These are phyloP conservation scores for Oreamnos americanus DNA, from an alignment of 2,113 vertebrate species.

Conservation along the genomic window DNA sequence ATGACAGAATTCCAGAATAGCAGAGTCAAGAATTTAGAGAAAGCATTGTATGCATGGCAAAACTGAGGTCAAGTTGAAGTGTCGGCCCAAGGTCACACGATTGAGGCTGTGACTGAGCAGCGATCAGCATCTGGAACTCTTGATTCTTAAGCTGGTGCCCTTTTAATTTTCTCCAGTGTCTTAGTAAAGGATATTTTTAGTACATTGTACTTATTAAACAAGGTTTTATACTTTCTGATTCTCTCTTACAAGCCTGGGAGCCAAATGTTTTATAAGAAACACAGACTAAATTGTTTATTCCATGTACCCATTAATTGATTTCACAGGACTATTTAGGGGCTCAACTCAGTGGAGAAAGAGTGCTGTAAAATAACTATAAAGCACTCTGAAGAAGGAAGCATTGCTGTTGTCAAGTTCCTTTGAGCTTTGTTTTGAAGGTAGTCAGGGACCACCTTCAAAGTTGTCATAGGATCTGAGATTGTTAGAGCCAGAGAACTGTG, in stretches of 20 bases:
- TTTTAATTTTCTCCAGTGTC: background rate
- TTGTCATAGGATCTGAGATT: background rate
- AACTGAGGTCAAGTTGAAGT: background rate
- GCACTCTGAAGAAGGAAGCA: no score
- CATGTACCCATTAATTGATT: background rate
- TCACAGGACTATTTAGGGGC: background rate
- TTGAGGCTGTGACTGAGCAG: background rate
- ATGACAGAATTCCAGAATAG: background rate
- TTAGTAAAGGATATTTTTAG: slow-evolving; percentile 43
- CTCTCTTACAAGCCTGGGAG: slow-evolving; percentile 23
- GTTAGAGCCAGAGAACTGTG: background rate
- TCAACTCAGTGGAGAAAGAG: background rate
- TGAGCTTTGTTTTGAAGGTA: background rate
- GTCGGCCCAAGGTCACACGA: background rate
- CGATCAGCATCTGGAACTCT: background rate
- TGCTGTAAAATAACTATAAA: background rate
- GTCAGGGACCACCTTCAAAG: background rate
- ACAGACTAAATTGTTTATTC: slow-evolving; percentile 13
- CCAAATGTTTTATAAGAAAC: slow-evolving; percentile 45
- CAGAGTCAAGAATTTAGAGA: background rate
- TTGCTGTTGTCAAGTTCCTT: background rate
- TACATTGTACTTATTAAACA: slow-evolving; percentile 32
- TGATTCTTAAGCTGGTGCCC: background rate
- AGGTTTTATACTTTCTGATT: slow-evolving; percentile 32
- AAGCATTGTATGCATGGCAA: background rate